Conservation (phyloP, 2,888 invertebrate species). For the Rutpela maculata region DNA sequence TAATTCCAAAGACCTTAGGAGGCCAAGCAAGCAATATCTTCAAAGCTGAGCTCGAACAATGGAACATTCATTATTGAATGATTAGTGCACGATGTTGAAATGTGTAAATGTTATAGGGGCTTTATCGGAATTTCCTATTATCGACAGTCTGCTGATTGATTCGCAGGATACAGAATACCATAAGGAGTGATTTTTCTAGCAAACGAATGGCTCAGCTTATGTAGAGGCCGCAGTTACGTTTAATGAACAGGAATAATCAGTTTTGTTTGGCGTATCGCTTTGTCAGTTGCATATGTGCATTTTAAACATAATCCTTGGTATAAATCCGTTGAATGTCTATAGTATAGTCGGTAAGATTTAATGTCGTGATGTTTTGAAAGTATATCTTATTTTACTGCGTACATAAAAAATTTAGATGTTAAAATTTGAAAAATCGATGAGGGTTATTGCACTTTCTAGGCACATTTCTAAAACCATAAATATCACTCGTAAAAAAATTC, state of each 20-base stretch:
- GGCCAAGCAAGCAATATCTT: slow-evolving; percentile 48
- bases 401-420: too few species aligned
- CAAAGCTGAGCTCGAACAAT: slow-evolving; percentile 43
- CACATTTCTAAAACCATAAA: too few species aligned
- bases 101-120: slow-evolving; percentile 40
- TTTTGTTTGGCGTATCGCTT: too few species aligned
- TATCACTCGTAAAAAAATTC: too few species aligned
- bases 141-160: slow-evolving; percentile 32
- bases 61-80: slow-evolving; percentile 46
- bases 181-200: neutral
- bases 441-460: too few species aligned
- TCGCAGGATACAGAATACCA: neutral
- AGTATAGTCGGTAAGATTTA: too few species aligned
- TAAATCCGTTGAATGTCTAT: too few species aligned
- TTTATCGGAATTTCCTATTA: slow-evolving; percentile 33
- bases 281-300: too few species aligned
- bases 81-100: slow-evolving; percentile 42
- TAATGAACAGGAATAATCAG: neutral
- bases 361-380: too few species aligned
- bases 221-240: neutral
- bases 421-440: too few species aligned
- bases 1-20: slow-evolving; percentile 44
- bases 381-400: too few species aligned
- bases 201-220: neutral
- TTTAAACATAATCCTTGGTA: too few species aligned